Evolutionary conservation across 1,140 invertebrate genomes (phyloP).

Genomic region (Zaprionus davidi): DNA sequence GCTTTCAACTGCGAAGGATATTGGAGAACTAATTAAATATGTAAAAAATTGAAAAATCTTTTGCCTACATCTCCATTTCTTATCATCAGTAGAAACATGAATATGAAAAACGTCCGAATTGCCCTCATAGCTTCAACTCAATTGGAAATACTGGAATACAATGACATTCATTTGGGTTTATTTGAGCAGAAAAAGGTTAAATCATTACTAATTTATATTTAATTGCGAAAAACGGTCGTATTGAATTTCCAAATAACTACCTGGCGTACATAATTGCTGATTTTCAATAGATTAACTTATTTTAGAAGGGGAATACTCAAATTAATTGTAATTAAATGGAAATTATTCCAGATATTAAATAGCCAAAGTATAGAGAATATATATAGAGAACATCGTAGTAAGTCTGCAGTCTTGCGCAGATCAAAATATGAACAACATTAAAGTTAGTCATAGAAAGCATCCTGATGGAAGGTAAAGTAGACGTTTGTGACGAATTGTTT

Average conservation of each 20-base stretch:
- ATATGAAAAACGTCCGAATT: not conserved
- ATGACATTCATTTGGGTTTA: not conserved
- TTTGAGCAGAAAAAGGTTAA: not conserved
- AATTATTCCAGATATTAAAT: not conserved
- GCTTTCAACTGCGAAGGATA: conserved; percentile 1
- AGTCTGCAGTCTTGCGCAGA: too few relatives aligned
- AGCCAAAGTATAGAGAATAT: not conserved
- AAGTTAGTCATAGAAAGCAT: not conserved
- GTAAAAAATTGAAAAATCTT: not conserved
- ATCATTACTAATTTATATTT: not conserved
- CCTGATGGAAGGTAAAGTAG: conserved; percentile 20
- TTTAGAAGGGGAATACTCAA: not conserved
- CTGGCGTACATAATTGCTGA: not conserved
- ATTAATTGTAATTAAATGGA: not conserved
- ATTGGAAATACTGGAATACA: not conserved
- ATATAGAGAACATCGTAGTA: not conserved
- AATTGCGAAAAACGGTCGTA: too few relatives aligned
- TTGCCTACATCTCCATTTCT: conserved; percentile 3
- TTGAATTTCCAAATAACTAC: not conserved
- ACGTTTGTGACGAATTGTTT: conserved; percentile 5
- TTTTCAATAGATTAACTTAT: not conserved
- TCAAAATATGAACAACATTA: not conserved
- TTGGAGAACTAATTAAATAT: not conserved
- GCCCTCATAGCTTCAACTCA: not conserved
- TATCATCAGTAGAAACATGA: not conserved